Base-by-base conservation (phyloP, 2,797 vertebrate genomes). In the Cercopithecus mitis region DNA sequence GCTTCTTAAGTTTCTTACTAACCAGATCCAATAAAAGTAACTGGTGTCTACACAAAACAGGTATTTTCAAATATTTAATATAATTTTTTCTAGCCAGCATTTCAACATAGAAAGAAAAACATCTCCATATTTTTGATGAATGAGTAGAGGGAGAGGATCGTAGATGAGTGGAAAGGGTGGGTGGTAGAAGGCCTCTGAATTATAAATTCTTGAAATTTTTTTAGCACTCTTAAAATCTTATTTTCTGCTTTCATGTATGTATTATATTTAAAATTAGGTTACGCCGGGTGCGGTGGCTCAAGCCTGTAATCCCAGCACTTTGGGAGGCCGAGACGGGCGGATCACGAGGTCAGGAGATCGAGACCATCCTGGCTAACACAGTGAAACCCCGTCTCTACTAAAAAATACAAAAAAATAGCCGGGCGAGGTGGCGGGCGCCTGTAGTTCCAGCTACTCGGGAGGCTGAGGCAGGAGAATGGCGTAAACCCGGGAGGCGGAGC, bases 21-120 rank as follows among this genome's bases (percentile, higher is more conserved):
- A 99, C 99, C 82, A 99, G 98, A 85, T 99, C 99, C 97, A 99
- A 97, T 96, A 99, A 98, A 77, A 77, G 98, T 98, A 94, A 98
- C 92, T 6, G 99, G 99, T 70, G 98, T 99, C 99, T 99, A 91
- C 36, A 95, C 19, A 94, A 84, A 95, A 87, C 41, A 96, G n/a
- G 50, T 15, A 73, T 83, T 88, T 58, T 72, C 58, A 94, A 90
- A 86, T 94, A 89, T 36, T 77, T 76, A 79, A 73, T 79, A 93
- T 39, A 57, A 73, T 9, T 80, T 70, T 30, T 94, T 97, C 58
- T 10, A 73, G 8, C 20, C 52, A 95, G 52, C 47, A 93, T 77
- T 81, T 67, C 70, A 96, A 73, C 33, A 84, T 33, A 92, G 58
- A 33, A 50, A 67, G 85, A 57, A 52, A 52, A 70, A 70, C 27